A percentile compares a stretch with the other conserved stretches of the same genome.
phyloP scores from a whole-genome alignment of 1,140 invertebrate species.

The Teleogryllus occipitalis region DNA sequence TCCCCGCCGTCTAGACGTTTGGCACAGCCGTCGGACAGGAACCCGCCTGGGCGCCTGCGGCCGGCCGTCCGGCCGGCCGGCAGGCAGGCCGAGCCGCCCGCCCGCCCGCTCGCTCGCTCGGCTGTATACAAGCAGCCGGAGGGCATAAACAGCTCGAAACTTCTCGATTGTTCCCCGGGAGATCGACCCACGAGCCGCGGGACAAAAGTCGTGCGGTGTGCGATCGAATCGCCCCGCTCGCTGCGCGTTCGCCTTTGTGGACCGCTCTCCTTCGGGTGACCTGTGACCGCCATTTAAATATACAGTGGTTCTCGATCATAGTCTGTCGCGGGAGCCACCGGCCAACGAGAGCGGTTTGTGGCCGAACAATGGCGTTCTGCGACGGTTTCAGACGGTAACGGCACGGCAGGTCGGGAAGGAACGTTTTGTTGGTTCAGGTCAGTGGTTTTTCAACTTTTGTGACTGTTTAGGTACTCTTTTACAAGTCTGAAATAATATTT shows the following conservation, averaged over 20 bases:
- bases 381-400: too few relatives aligned
- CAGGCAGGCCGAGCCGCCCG: too few relatives aligned
- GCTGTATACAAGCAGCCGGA: not conserved
- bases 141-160: not conserved
- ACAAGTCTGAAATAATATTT: too few relatives aligned
- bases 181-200: not conserved
- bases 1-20: not conserved
- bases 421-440: too few relatives aligned
- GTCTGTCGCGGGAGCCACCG: too few relatives aligned
- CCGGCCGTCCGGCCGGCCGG: too few relatives aligned
- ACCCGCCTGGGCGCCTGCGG: too few relatives aligned
- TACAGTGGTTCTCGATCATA: not conserved
- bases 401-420: too few relatives aligned
- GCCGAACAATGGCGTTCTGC: not conserved
- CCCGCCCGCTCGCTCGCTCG: too few relatives aligned
- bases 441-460: too few relatives aligned
- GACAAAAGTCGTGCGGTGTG: not conserved
- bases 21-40: too few relatives aligned
- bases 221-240: not conserved
- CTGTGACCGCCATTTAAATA: not conserved
- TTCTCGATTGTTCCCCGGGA: not conserved
- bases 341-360: not conserved
- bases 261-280: not conserved
- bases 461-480: too few relatives aligned
- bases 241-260: not conserved